phyloP scores from a whole-genome alignment of 2,888 invertebrate species.

The Spisula subtruncata region DNA sequence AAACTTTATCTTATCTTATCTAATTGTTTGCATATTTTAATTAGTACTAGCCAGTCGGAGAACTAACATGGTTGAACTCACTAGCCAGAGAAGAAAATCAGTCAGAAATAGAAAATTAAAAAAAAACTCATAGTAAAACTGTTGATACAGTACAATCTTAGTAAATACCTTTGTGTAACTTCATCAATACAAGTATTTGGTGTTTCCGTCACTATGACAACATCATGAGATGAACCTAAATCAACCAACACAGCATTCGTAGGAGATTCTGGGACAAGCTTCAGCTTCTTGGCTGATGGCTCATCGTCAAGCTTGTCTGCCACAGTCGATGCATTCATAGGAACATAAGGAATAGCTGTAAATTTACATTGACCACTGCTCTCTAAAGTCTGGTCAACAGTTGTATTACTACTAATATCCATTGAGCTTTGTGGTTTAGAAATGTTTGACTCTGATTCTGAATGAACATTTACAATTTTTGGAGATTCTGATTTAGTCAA shows the following conservation, averaged over 20 bases:
- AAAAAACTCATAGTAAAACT: too few relatives aligned
- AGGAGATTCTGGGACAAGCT: neutral
- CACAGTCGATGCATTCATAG: neutral
- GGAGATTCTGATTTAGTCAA: constrained; percentile 33
- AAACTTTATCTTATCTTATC: too few relatives aligned
- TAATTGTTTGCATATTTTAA: too few relatives aligned
- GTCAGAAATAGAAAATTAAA: neutral
- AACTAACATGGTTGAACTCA: too few relatives aligned
- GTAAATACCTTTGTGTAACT: neutral
- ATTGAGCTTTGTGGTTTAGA: neutral
- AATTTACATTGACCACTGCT: neutral
- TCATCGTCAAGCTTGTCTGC: neutral
- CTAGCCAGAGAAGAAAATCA: too few relatives aligned
- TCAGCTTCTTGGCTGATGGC: constrained; percentile 19
- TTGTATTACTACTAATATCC: neutral
- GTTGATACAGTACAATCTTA: too few relatives aligned
- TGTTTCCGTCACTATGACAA: neutral
- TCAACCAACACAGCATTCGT: neutral
- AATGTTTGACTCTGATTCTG: constrained; percentile 21
- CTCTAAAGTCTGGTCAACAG: constrained; percentile 30
- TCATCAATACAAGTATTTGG: neutral
- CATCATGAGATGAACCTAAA: neutral
- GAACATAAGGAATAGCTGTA: neutral
- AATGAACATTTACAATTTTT: constrained; percentile 28
- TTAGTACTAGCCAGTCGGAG: too few relatives aligned